A percentile compares a stretch with the other conserved stretches of the same genome.
Conservation (phyloP, 1,140 invertebrate genomes). For the Drosophila teissieri region DNA sequence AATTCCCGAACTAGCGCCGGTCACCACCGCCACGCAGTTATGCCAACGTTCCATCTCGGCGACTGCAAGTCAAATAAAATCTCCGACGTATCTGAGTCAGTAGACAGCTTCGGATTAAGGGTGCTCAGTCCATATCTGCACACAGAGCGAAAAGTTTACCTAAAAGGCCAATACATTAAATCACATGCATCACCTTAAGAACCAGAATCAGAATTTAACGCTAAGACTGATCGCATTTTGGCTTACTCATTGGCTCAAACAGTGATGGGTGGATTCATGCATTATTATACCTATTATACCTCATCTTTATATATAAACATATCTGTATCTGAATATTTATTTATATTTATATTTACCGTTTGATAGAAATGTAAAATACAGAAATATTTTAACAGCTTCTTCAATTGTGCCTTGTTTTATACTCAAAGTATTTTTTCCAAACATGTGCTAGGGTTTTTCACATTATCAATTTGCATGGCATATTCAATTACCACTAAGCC, state of each 20-base stretch:
- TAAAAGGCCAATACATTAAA: not conserved
- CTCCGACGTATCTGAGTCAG: not conserved
- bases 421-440: not conserved
- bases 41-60: conserved; percentile 88
- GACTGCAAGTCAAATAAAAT: conserved; percentile 26
- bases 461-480: not conserved
- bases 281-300: no score
- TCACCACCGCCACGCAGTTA: conserved; percentile 89
- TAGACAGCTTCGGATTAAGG: not conserved
- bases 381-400: no score
- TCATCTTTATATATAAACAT: no score
- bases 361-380: no score
- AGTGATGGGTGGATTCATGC: no score
- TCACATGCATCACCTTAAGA: no score
- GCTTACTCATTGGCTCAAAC: no score
- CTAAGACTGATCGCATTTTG: no score
- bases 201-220: no score
- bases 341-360: no score
- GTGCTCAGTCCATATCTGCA: not conserved
- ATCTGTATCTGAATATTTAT: no score
- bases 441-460: no score
- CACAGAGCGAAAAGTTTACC: not conserved
- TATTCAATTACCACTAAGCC: not conserved
- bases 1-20: conserved; percentile 90
- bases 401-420: not conserved